Conservation (phyloP, 2,113 vertebrate species). For the Atherinomorus stipes region DNA sequence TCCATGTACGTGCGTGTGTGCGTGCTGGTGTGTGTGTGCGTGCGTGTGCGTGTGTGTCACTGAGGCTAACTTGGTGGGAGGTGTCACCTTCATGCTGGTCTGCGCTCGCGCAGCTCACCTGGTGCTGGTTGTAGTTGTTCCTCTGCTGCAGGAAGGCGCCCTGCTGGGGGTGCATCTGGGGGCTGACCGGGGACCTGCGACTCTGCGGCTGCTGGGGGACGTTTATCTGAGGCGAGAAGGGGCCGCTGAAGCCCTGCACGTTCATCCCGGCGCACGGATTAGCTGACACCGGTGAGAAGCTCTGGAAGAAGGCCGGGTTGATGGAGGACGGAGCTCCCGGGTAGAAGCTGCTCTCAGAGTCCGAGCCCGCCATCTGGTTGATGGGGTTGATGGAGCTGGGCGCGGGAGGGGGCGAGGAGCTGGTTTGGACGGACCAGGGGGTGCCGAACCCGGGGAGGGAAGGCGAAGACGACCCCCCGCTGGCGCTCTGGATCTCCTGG, state of each 20-base stretch:
- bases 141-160: slow-evolving; percentile 92
- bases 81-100: slow-evolving; percentile 13
- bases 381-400: slow-evolving; percentile 72
- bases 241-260: slow-evolving; percentile 87
- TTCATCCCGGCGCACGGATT: slow-evolving; percentile 89
- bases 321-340: slow-evolving; percentile 92
- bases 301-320: slow-evolving; percentile 95
- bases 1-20: too few species aligned
- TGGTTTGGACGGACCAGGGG: slow-evolving; percentile 95
- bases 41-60: not conserved
- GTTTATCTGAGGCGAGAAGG: slow-evolving; percentile 92
- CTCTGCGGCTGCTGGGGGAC: slow-evolving; percentile 89
- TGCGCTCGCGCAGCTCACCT: slow-evolving; percentile 81
- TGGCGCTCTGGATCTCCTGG: slow-evolving; percentile 85
- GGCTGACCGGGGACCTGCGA: slow-evolving; percentile 91
- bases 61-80: not conserved
- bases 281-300: slow-evolving; percentile 90
- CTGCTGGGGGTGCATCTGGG: slow-evolving; percentile 90
- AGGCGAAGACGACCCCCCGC: slow-evolving; percentile 87
- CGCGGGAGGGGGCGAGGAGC: slow-evolving; percentile 88
- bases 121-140: slow-evolving; percentile 94
- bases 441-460: slow-evolving; percentile 92
- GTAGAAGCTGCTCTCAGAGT: slow-evolving; percentile 92
- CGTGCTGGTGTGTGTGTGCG: too few species aligned
- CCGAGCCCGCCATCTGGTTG: slow-evolving; percentile 86